Conservation (phyloP, 2,113 vertebrate species). For the Platysternon megacephalum region DNA sequence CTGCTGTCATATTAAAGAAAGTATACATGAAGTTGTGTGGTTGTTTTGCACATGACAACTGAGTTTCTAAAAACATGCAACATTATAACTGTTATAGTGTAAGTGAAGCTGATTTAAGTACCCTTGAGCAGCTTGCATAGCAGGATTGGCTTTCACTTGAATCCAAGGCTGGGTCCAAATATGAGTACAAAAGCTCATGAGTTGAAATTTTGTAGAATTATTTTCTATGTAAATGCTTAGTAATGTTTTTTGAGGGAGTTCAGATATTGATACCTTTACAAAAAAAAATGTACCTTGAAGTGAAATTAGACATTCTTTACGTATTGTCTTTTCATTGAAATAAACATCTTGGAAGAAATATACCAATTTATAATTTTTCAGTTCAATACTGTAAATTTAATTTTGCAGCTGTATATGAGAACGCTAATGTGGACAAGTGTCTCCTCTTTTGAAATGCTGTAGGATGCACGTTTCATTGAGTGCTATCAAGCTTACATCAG, state of each 20-base stretch:
- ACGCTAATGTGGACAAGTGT: conserved; percentile 11
- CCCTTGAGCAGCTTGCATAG: neutral
- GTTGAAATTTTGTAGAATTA: conserved; percentile 22
- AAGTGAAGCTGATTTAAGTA: neutral
- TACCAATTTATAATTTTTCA: neutral
- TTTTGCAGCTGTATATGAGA: conserved; percentile 34
- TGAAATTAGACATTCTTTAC: conserved; percentile 51
- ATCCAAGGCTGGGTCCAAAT: conserved; percentile 3
- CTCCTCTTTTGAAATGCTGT: conserved; percentile 20
- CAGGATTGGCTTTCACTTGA: neutral
- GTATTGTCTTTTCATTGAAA: conserved; percentile 43
- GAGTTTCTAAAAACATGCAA: conserved; percentile 8
- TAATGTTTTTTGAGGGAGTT: conserved; percentile 18
- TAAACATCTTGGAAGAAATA: conserved; percentile 8
- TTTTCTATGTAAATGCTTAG: conserved; percentile 8
- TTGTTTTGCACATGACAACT: conserved; percentile 56
- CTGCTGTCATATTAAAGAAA: conserved; percentile 18
- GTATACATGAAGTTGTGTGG: neutral
- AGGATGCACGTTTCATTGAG: conserved; percentile 27
- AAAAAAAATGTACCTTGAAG: conserved; percentile 60
- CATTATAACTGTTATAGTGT: neutral
- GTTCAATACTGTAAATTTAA: conserved; percentile 9
- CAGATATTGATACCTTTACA: neutral
- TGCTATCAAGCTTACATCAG: neutral
- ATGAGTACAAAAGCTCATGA: conserved; percentile 4